A percentile compares a stretch with the other conserved stretches of the same genome.
Conservation (phyloP, 23 tunicate species). For the Trididemnum nubilum region DNA sequence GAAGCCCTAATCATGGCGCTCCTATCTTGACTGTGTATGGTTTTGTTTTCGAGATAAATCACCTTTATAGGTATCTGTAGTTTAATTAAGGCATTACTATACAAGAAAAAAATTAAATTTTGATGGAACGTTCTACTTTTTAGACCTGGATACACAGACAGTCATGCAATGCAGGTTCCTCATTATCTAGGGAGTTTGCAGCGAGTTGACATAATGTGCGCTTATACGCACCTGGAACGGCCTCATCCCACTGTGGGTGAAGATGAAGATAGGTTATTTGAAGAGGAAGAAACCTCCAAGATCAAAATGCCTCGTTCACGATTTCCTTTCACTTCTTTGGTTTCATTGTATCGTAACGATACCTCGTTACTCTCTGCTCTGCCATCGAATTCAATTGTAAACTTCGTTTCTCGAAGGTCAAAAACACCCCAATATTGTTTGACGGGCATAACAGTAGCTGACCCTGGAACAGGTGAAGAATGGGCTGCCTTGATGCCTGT, state of each 20-base stretch:
- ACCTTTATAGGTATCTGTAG: no score
- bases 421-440: background rate
- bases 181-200: background rate
- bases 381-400: background rate
- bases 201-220: slow-evolving; percentile 40
- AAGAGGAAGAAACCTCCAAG: background rate
- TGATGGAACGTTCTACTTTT: no score
- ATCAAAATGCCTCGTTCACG: background rate
- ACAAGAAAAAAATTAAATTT: no score
- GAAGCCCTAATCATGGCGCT: no score
- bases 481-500: slow-evolving; percentile 18
- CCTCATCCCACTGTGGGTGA: background rate
- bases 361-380: background rate
- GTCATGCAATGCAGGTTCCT: slow-evolving; percentile 43
- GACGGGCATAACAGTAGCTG: slow-evolving; percentile 10
- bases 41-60: no score
- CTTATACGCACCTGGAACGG: background rate
- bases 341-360: background rate
- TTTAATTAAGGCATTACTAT: no score
- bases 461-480: slow-evolving; percentile 38
- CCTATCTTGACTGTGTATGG: no score
- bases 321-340: background rate
- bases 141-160: slow-evolving; percentile 65
- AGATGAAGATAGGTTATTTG: background rate
- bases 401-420: background rate